A percentile compares a stretch with the other conserved stretches of the same genome.
Conservation (phyloP, 1,140 invertebrate genomes). For the Brachionus plicatilis region DNA sequence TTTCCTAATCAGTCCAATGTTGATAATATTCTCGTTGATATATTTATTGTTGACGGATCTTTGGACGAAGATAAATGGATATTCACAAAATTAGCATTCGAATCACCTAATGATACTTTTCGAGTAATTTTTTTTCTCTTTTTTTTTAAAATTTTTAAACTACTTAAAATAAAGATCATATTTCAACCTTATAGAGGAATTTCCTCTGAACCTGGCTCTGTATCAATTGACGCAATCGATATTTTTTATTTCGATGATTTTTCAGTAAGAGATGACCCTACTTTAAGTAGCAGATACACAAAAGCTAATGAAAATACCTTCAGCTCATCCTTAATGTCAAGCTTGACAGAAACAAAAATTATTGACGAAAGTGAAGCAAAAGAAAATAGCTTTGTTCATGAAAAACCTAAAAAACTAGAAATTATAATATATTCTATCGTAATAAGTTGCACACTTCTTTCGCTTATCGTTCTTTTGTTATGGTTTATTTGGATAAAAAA, state of each 20-base stretch:
- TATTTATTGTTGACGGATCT: too few species aligned
- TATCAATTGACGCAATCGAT: background rate
- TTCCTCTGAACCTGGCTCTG: background rate
- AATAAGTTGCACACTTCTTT: too few species aligned
- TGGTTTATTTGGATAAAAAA: too few species aligned
- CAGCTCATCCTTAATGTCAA: too few species aligned
- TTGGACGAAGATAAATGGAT: background rate
- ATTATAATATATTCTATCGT: too few species aligned
- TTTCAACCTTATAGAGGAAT: background rate
- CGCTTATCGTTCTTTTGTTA: too few species aligned
- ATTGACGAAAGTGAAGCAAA: too few species aligned
- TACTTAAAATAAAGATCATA: background rate
- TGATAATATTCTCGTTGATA: too few species aligned
- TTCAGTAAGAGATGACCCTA: background rate
- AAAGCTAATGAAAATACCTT: background rate
- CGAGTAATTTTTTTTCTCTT: background rate
- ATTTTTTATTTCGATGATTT: background rate
- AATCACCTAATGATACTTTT: background rate
- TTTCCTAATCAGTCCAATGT: too few species aligned
- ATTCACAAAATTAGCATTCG: background rate
- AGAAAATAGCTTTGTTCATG: too few species aligned
- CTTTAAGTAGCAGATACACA: background rate
- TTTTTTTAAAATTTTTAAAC: background rate
- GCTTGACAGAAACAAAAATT: too few species aligned
- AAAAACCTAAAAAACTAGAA: too few species aligned